Evolutionary conservation across 2,797 vertebrate species (phyloP), one percentile per base, ranked within the genome.

Genomic region (Vespertilio murinus): DNA sequence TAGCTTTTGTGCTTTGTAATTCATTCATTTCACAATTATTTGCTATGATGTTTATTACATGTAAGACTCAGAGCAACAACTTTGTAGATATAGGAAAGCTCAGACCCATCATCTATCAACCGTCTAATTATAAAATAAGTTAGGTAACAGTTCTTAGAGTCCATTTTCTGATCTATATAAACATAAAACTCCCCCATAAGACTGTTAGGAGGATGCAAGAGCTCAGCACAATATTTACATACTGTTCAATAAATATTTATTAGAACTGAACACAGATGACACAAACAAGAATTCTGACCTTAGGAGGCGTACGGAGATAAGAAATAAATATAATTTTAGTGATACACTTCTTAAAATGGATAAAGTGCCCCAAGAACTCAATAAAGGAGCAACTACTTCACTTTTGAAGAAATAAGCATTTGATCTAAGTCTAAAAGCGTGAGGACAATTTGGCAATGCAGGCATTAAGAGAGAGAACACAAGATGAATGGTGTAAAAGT

Each of bases 161-260:
- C 23, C 8, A 73, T 45, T 96, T 96, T 83, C 65, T 79, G 33
- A 87, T 94, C 64, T 82, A 38, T 35, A 78, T 49, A 35, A 14
- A 59, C 16, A 61, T 59, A 65, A 90, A 12, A 35, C 8, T 28
- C n/a, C 40, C 25, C 78, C n/a, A 67, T 2, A 90, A 93, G 22
- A 69, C n/a, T 56, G 13, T 23, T 25, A 80, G 40, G 7, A 85
- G 45, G 10, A 71, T 85, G 23, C 11, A 83, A 74, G 35, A 40
- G 49, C 11, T 35, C 10, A 86, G 75, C 38, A 87, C 18, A 86
- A 22, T 56, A 78, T 30, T 10, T 92, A 82, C 5, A 95, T 4
- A 78, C 13, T 56, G 33, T 38, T 88, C 42, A 81, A 80, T 25
- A 80, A 83, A 65, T 81, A 91, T 35, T 69, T 59, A 28, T 25